Evolutionary conservation across 2,113 vertebrate species (phyloP).

Genomic region (Hoplias malabaricus): DNA sequence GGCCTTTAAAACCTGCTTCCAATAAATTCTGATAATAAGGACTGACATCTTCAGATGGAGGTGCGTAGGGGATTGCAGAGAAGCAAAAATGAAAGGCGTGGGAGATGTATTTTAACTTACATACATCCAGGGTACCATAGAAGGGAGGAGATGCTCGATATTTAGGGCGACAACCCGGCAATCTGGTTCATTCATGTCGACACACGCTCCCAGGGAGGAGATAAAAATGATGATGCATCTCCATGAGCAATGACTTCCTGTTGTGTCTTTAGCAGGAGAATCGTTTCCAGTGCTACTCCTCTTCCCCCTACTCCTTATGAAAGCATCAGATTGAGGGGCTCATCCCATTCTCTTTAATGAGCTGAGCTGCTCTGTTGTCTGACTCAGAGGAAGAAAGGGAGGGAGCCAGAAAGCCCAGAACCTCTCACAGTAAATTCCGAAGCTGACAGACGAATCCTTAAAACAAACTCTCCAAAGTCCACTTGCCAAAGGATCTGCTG

Average conservation of each 20-base stretch:
- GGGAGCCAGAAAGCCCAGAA: conserved; percentile 10
- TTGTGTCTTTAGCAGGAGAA: conserved; percentile 22
- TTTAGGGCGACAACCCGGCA: not conserved
- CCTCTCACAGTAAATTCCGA: not conserved
- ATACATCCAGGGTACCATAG: not conserved
- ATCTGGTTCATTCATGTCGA: conserved; percentile 10
- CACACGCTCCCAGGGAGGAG: not conserved
- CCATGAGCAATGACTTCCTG: conserved; percentile 3
- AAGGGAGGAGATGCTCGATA: conserved; percentile 2
- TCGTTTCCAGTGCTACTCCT: not conserved
- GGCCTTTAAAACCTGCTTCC: not conserved
- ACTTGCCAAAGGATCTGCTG: conserved; percentile 12
- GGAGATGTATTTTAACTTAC: not conserved
- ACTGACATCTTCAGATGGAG: not conserved
- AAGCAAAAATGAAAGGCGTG: conserved; percentile 1
- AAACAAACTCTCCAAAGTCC: conserved; percentile 9
- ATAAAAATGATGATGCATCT: conserved; percentile 28
- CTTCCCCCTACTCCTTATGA: not conserved
- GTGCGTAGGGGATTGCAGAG: not conserved
- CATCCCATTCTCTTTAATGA: conserved; percentile 34
- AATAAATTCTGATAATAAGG: conserved; percentile 28
- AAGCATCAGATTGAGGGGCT: conserved; percentile 5
- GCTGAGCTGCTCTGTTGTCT: not conserved
- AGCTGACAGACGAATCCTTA: not conserved
- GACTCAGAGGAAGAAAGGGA: conserved; percentile 6